These are phyloP conservation scores for Plectus sambesii DNA, from an alignment of 1,140 invertebrate species.

Conservation along the genomic window DNA sequence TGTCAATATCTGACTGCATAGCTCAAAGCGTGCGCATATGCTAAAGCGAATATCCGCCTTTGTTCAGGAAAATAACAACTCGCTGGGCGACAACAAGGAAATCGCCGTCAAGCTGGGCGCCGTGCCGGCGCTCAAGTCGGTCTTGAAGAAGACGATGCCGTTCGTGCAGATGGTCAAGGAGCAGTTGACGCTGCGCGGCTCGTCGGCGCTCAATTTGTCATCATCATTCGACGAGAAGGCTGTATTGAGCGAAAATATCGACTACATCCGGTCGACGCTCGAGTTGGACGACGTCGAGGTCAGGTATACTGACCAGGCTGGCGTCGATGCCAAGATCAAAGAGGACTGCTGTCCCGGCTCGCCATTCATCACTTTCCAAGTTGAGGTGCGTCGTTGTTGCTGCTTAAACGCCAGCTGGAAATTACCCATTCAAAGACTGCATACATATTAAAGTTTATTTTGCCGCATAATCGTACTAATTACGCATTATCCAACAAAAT, in stretches of 20 bases:
- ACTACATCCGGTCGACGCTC: slow-evolving; percentile 71
- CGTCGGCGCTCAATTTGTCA: slow-evolving; percentile 10
- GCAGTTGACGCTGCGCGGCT: slow-evolving; percentile 15
- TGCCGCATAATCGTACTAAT: too few relatives aligned
- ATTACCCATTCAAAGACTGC: too few relatives aligned
- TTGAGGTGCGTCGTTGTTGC: too few relatives aligned
- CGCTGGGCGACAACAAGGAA: slow-evolving; percentile 81
- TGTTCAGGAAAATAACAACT: slow-evolving; percentile 44
- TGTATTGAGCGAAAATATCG: slow-evolving; percentile 62
- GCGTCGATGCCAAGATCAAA: slow-evolving; percentile 66
- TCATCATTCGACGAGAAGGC: slow-evolving; percentile 43
- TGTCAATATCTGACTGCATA: neutral
- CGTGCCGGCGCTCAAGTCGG: slow-evolving; percentile 71
- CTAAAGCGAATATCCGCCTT: neutral
- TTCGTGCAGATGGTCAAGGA: slow-evolving; percentile 67
- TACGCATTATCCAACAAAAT: too few relatives aligned
- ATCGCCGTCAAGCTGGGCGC: slow-evolving; percentile 63
- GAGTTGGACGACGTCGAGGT: slow-evolving; percentile 70
- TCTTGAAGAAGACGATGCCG: slow-evolving; percentile 91
- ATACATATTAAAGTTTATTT: too few relatives aligned
- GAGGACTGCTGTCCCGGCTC: slow-evolving; percentile 81
- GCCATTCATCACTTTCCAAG: slow-evolving; percentile 62
- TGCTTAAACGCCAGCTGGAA: too few relatives aligned
- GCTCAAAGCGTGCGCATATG: neutral
- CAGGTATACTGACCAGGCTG: slow-evolving; percentile 61